A percentile compares a stretch with the other conserved stretches of the same genome.
phyloP scores from a whole-genome alignment of 2,113 vertebrate species.

The Malurus elegans region DNA sequence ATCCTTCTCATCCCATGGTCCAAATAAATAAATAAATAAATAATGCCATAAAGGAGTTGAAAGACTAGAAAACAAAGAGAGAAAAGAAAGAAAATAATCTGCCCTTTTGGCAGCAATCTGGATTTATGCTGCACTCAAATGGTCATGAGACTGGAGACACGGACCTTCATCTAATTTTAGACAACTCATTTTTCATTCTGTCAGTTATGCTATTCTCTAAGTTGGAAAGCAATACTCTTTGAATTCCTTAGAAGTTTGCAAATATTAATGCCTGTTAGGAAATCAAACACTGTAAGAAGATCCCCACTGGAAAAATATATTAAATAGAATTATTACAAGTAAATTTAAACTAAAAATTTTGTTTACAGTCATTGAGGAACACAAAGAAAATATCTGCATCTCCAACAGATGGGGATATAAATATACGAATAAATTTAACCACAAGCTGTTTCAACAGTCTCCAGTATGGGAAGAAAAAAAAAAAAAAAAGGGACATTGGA shows the following conservation, averaged over 20 bases:
- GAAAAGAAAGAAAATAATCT: background rate
- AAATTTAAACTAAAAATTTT: background rate
- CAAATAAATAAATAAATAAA: background rate
- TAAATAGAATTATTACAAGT: background rate
- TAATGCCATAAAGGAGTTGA: background rate
- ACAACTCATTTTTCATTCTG: background rate
- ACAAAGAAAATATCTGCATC: background rate
- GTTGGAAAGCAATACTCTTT: background rate
- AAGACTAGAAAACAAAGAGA: background rate
- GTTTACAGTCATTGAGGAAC: background rate
- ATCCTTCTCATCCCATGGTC: background rate
- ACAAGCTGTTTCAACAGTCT: background rate
- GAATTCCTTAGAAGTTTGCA: background rate
- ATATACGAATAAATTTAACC: background rate
- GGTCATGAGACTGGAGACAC: background rate
- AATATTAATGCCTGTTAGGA: background rate
- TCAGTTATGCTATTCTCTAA: background rate
- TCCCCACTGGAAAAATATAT: background rate
- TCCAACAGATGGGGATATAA: background rate
- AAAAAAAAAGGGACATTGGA: background rate
- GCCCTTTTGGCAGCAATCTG: background rate
- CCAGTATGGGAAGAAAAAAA: background rate
- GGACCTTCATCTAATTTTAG: background rate
- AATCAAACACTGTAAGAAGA: background rate
- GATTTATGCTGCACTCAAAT: background rate